A percentile compares a stretch with the other conserved stretches of the same genome.
These are phyloP conservation scores for Eurytoma californica DNA, from an alignment of 2,888 invertebrate genomes.

Conservation along the genomic window DNA sequence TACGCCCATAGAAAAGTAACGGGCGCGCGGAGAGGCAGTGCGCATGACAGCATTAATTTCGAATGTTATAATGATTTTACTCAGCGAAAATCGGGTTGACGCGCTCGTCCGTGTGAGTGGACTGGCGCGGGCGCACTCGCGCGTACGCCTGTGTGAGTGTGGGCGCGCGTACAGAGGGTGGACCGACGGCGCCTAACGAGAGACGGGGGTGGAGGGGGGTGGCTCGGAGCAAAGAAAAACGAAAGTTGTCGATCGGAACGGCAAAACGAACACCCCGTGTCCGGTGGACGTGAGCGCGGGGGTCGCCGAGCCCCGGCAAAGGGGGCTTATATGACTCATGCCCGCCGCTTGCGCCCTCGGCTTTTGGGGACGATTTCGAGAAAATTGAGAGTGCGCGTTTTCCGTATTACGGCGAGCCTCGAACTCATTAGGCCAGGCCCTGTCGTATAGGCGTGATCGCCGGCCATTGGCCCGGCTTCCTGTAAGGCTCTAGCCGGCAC, in stretches of 20 bases:
- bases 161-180: constrained; percentile 1
- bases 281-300: constrained; percentile 67
- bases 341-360: constrained; percentile 61
- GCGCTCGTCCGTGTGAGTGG: too few species aligned
- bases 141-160: background rate
- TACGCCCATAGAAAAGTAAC: constrained; percentile 11
- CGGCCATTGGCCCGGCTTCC: constrained; percentile 5
- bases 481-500: background rate
- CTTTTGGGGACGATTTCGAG: constrained; percentile 71
- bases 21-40: constrained; percentile 57
- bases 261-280: constrained; percentile 55
- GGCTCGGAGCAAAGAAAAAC: constrained; percentile 64
- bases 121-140: too few species aligned
- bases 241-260: constrained; percentile 67
- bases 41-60: constrained; percentile 67
- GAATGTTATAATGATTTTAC: constrained; percentile 67
- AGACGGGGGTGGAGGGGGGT: background rate
- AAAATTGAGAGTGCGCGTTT: constrained; percentile 70
- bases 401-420: constrained; percentile 51
- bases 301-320: constrained; percentile 58
- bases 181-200: constrained; percentile 42
- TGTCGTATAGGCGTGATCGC: constrained; percentile 36
- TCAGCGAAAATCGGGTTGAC: constrained; percentile 58
- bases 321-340: constrained; percentile 71
- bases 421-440: constrained; percentile 44